These are phyloP conservation scores for Tinea semifulvella DNA, from an alignment of 2,888 invertebrate species.

Conservation along the genomic window DNA sequence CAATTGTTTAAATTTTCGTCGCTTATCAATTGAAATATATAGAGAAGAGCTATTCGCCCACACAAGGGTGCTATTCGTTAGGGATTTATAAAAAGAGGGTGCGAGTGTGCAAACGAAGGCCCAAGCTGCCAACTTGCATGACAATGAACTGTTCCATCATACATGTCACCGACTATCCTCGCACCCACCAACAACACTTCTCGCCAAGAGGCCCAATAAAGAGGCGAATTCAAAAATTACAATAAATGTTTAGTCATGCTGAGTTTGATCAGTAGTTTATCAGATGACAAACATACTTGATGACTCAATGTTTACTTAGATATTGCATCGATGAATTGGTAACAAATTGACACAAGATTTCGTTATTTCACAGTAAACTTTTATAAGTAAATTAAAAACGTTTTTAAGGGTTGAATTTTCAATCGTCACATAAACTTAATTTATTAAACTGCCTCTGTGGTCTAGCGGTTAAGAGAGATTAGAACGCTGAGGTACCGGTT, in stretches of 20 bases:
- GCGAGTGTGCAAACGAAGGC: constrained; percentile 2
- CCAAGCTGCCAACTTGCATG: constrained; percentile 1
- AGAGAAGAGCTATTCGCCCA: constrained; percentile 2
- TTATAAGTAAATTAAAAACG: too few species aligned
- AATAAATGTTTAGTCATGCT: constrained; percentile 41
- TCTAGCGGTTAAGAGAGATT: too few species aligned
- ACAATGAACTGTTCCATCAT: constrained; percentile 31
- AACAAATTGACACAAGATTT: too few species aligned
- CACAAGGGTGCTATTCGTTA: too few species aligned
- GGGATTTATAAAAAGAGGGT: constrained; percentile 3
- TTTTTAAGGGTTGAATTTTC: too few species aligned
- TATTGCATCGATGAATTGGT: too few species aligned
- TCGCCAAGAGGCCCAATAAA: constrained; percentile 35
- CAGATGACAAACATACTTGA: constrained; percentile 7
- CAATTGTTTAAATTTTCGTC: background rate
- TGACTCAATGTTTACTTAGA: constrained; percentile 3
- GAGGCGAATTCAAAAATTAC: constrained; percentile 39
- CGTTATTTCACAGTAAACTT: too few species aligned
- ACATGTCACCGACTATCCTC: constrained; percentile 36
- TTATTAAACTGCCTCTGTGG: too few species aligned
- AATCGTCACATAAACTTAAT: too few species aligned
- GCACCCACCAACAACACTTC: constrained; percentile 35
- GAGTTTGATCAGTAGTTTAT: constrained; percentile 29
- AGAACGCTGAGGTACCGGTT: too few species aligned
- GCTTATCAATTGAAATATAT: background rate